Percentiles rank a stretch among this genome's conserved stretches.
These are phyloP conservation scores for Scaptomyza graminum DNA, from an alignment of 1,140 invertebrate genomes.

Conservation along the genomic window DNA sequence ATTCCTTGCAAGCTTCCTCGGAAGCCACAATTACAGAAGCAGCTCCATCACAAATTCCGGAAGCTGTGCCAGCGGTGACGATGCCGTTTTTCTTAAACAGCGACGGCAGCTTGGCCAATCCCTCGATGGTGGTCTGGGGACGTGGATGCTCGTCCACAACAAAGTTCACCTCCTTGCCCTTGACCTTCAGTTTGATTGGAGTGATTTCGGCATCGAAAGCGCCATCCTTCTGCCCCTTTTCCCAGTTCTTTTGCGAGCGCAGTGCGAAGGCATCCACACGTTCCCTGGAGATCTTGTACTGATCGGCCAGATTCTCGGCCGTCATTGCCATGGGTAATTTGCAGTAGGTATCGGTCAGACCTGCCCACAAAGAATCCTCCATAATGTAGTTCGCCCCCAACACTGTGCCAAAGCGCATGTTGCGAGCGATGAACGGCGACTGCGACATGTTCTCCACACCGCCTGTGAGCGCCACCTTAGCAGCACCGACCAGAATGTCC, in stretches of 20 bases:
- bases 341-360: slow-evolving; percentile 94
- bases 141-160: slow-evolving; percentile 97
- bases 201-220: slow-evolving; percentile 95
- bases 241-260: slow-evolving; percentile 93
- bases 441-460: slow-evolving; percentile 98
- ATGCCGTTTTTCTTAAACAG: slow-evolving; percentile 98
- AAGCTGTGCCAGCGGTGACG: slow-evolving; percentile 97
- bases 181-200: slow-evolving; percentile 93
- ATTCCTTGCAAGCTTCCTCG: slow-evolving; percentile 93
- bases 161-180: slow-evolving; percentile 91
- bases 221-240: slow-evolving; percentile 93
- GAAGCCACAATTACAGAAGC: slow-evolving; percentile 94
- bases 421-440: slow-evolving; percentile 94
- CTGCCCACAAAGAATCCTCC: slow-evolving; percentile 97
- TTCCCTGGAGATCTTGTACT: slow-evolving; percentile 93
- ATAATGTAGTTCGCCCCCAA: slow-evolving; percentile 92
- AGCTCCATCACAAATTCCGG: slow-evolving; percentile 98
- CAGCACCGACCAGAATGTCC: slow-evolving; percentile 94
- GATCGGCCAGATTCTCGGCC: slow-evolving; percentile 97
- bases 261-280: slow-evolving; percentile 96
- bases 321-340: slow-evolving; percentile 98
- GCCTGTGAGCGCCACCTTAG: slow-evolving; percentile 94
- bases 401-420: slow-evolving; percentile 95
- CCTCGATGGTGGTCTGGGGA: slow-evolving; percentile 93
- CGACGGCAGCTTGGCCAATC: slow-evolving; percentile 91